Conservation (phyloP, 2,888 invertebrate species). For the Diloba caeruleocephala region DNA sequence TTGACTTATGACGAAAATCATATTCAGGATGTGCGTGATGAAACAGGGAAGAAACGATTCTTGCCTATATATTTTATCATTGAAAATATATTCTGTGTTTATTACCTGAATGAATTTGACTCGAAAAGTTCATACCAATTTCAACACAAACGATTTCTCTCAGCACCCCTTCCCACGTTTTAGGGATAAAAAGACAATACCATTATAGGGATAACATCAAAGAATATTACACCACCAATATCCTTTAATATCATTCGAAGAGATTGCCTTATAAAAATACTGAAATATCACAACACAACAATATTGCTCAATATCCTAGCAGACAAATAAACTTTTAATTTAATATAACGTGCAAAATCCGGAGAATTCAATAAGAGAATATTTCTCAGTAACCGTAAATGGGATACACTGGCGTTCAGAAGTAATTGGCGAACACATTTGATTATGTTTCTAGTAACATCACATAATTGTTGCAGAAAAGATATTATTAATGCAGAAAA, state of each 20-base stretch:
- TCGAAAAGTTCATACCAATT: too few relatives aligned
- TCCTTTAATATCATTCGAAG: not conserved
- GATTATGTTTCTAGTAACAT: not conserved
- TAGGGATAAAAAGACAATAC: not conserved
- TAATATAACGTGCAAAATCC: slow-evolving; percentile 3
- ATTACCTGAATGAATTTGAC: too few relatives aligned
- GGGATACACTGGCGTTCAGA: slow-evolving; percentile 9
- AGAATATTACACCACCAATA: not conserved
- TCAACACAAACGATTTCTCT: slow-evolving; percentile 12
- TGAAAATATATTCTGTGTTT: too few relatives aligned
- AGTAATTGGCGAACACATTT: not conserved
- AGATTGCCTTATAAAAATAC: slow-evolving; percentile 3
- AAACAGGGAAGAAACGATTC: too few relatives aligned
- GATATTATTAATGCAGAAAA: too few relatives aligned
- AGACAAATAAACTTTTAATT: slow-evolving; percentile 22
- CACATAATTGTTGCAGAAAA: too few relatives aligned
- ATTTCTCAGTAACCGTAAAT: slow-evolving; percentile 3
- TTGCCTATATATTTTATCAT: too few relatives aligned
- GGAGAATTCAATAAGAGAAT: slow-evolving; percentile 16
- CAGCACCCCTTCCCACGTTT: too few relatives aligned
- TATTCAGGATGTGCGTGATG: too few relatives aligned
- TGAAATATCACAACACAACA: not conserved
- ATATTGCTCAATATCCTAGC: slow-evolving; percentile 2
- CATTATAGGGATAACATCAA: slow-evolving; percentile 1
- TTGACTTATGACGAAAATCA: too few relatives aligned